These are phyloP conservation scores for Neomonachus schauinslandi DNA, from an alignment of 2,113 vertebrate species.

Conservation along the genomic window DNA sequence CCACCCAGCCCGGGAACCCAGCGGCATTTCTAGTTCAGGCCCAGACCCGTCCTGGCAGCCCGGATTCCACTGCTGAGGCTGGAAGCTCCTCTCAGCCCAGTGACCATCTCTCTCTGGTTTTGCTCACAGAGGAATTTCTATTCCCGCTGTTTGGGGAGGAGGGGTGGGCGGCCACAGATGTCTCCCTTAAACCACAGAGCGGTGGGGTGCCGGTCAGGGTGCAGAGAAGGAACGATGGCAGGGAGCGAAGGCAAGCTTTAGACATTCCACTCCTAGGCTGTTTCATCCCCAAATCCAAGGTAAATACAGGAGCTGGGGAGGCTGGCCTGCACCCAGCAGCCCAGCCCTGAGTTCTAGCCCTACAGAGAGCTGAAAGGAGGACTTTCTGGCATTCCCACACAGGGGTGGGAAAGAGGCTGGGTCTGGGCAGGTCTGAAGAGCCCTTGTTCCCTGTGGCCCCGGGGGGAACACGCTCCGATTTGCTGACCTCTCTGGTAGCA, in stretches of 20 bases:
- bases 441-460: not conserved
- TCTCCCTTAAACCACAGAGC: not conserved
- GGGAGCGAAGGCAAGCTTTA: not conserved
- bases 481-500: not conserved
- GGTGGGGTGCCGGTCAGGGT: not conserved
- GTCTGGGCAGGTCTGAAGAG: slow-evolving; percentile 32
- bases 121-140: slow-evolving; percentile 50
- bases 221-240: not conserved
- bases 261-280: not conserved
- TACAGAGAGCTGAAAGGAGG: not conserved
- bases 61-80: slow-evolving; percentile 63
- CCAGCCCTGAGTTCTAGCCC: not conserved
- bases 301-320: not conserved
- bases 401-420: not conserved
- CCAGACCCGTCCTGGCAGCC: slow-evolving; percentile 72
- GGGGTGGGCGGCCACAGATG: not conserved
- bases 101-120: slow-evolving; percentile 29
- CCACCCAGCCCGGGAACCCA: slow-evolving; percentile 64
- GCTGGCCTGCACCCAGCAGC: not conserved
- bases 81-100: slow-evolving; percentile 54
- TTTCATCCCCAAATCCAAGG: not conserved
- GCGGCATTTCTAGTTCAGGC: slow-evolving; percentile 65
- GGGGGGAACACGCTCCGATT: not conserved
- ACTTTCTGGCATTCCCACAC: slow-evolving; percentile 15
- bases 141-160: not conserved